Conservation (phyloP, 2,113 vertebrate genomes). For the Pseudopipra pipra region DNA sequence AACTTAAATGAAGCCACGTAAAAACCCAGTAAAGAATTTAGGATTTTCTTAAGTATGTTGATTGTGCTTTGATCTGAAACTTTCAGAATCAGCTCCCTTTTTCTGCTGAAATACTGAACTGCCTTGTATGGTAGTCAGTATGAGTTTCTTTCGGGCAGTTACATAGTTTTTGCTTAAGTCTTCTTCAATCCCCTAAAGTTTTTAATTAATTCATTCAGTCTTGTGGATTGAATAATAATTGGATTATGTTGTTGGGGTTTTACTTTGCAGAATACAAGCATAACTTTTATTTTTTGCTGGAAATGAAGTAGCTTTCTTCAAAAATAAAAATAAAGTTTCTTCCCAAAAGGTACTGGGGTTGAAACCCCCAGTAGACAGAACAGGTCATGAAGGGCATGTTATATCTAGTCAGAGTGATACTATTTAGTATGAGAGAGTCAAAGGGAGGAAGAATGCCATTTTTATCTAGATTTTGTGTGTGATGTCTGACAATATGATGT, state of each 20-base stretch:
- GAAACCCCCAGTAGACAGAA: background rate
- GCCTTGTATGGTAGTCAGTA: background rate
- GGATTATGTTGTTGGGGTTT: background rate
- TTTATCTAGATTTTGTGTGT: background rate
- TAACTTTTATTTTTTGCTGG: background rate
- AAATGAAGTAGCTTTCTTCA: background rate
- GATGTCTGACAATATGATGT: background rate
- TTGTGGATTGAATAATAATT: background rate
- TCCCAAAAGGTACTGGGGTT: background rate
- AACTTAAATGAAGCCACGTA: background rate
- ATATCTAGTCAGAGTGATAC: background rate
- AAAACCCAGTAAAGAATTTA: background rate
- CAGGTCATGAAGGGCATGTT: fast-evolving
- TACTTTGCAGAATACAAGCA: background rate
- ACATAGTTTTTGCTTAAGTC: background rate
- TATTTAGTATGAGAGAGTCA: background rate
- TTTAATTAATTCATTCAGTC: background rate
- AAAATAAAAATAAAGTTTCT: background rate
- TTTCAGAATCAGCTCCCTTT: background rate
- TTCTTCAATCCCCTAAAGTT: background rate
- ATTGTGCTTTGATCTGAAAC: background rate
- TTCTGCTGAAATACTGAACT: background rate
- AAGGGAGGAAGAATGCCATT: background rate
- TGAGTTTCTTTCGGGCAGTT: background rate
- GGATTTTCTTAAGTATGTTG: background rate